These are phyloP conservation scores for Mesaphorura yosii DNA, from an alignment of 1,140 invertebrate species.

Conservation along the genomic window DNA sequence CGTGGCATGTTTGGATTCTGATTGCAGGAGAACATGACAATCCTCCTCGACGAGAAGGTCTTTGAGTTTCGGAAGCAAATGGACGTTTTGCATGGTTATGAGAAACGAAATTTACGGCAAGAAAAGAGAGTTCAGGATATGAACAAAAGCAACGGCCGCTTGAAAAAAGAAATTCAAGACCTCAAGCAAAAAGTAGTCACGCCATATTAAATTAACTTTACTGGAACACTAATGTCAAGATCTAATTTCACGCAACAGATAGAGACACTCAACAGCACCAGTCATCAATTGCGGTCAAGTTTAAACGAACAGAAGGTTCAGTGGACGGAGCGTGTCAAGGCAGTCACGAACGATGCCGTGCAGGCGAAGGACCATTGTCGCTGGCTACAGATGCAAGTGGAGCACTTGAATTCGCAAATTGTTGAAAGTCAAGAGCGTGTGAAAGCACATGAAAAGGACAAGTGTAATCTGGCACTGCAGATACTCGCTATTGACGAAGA, in stretches of 20 bases:
- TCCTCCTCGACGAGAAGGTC: not conserved
- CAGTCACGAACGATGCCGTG: not conserved
- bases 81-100: not conserved
- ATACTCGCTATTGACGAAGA: constrained; percentile 24
- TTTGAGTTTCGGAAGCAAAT: constrained; percentile 3
- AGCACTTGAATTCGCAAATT: constrained; percentile 23
- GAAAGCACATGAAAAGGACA: constrained; percentile 24
- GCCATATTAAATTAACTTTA: not conserved
- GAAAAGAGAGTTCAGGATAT: constrained; percentile 19
- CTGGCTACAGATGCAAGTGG: constrained; percentile 26
- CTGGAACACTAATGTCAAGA: not conserved
- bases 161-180: constrained; percentile 1
- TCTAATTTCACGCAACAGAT: constrained; percentile 5
- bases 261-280: constrained; percentile 5
- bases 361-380: constrained; percentile 18
- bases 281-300: constrained; percentile 10
- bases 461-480: constrained; percentile 12
- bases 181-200: constrained; percentile 11
- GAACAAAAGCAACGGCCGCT: constrained; percentile 13
- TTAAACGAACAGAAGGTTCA: constrained; percentile 17
- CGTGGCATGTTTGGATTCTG: not conserved
- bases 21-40: not conserved
- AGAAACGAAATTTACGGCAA: constrained; percentile 8
- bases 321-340: constrained; percentile 7
- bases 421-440: constrained; percentile 20